Evolutionary conservation across 2,113 vertebrate species (phyloP).

Genomic region (Catharus bicknelli): DNA sequence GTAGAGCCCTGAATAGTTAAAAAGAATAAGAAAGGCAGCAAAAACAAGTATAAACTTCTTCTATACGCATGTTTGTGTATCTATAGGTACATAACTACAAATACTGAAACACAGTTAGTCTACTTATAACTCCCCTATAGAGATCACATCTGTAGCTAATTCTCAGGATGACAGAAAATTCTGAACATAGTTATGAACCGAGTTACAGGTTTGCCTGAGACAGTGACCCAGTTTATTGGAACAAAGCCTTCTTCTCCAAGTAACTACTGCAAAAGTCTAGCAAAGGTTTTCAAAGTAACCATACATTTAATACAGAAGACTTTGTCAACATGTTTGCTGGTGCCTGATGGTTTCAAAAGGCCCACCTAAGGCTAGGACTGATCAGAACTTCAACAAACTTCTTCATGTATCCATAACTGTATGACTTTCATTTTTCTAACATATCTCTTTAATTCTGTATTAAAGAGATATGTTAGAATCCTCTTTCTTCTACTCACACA

Average conservation of each 20-base stretch:
- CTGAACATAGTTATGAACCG: no score
- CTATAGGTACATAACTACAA: background rate
- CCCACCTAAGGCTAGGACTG: background rate
- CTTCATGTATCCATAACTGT: rapidly evolving
- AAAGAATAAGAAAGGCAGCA: background rate
- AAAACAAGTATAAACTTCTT: background rate
- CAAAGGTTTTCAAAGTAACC: background rate
- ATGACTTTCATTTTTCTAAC: background rate
- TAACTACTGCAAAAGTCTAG: background rate
- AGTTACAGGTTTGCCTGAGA: background rate
- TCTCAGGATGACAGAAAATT: background rate
- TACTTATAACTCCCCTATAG: background rate
- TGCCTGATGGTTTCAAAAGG: background rate
- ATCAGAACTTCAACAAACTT: background rate
- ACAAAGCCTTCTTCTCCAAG: background rate
- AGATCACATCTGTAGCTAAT: background rate
- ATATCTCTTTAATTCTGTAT: background rate
- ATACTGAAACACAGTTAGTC: background rate
- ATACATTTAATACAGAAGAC: background rate
- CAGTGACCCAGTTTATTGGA: background rate
- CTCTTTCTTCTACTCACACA: background rate
- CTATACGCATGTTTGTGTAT: background rate
- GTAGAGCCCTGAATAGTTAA: background rate
- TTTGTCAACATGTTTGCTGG: background rate
- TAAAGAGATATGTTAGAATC: background rate